Percentiles rank a stretch among this genome's conserved stretches.
These are phyloP conservation scores for Trissolcus basalis DNA, from an alignment of 1,140 invertebrate species.

Conservation along the genomic window DNA sequence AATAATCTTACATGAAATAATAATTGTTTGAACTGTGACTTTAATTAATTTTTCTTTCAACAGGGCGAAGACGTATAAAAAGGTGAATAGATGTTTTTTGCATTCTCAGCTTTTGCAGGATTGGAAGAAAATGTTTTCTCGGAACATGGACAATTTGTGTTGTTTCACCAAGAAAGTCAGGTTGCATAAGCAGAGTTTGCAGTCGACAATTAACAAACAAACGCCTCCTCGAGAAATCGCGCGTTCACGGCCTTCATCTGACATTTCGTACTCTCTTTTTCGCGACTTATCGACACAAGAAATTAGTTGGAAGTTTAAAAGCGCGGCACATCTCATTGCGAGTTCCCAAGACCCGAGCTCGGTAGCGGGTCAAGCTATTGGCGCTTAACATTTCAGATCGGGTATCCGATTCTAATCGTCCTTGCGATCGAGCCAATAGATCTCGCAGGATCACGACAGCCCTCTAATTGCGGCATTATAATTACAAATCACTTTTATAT, in stretches of 20 bases:
- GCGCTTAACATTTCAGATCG: constrained; percentile 73
- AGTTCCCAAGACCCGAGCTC: constrained; percentile 68
- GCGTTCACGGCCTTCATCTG: constrained; percentile 4
- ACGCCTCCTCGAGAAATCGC: too few species aligned
- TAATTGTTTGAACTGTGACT: too few species aligned
- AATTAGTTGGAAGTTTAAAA: constrained; percentile 54
- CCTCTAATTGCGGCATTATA: constrained; percentile 74
- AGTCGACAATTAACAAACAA: constrained; percentile 28
- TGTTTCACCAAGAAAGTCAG: too few species aligned
- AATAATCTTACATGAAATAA: too few species aligned
- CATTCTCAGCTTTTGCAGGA: too few species aligned
- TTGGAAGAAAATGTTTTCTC: too few species aligned
- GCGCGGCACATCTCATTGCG: constrained; percentile 57
- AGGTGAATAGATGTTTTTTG: too few species aligned
- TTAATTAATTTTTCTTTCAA: too few species aligned
- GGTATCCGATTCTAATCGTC: constrained; percentile 70
- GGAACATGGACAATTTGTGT: too few species aligned
- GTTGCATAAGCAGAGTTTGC: too few species aligned
- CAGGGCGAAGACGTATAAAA: too few species aligned
- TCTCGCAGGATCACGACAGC: constrained; percentile 72
- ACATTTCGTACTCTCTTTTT: constrained; percentile 36
- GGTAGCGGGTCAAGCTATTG: constrained; percentile 62
- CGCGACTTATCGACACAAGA: constrained; percentile 30
- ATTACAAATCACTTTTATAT: constrained; percentile 72
- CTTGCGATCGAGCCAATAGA: constrained; percentile 67